Evolutionary conservation across 1,140 invertebrate genomes (phyloP).

Genomic region (Glossosoma conforme): DNA sequence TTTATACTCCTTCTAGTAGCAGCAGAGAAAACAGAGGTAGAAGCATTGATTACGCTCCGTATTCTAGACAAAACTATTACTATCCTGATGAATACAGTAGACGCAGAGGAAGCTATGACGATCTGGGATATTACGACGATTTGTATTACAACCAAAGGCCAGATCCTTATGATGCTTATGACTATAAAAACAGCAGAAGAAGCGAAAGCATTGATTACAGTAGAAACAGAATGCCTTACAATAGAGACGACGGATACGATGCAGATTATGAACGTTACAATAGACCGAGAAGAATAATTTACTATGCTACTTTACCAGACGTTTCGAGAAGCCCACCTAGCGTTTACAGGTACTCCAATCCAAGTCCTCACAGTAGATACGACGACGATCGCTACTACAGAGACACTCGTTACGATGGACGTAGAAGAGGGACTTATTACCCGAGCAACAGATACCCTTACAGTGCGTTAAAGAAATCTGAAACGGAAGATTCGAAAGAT

Average conservation of each 20-base stretch:
- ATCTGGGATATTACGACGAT: constrained; percentile 43
- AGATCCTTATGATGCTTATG: constrained; percentile 40
- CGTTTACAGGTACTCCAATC: constrained; percentile 42
- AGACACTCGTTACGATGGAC: constrained; percentile 35
- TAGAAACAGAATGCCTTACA: constrained; percentile 36
- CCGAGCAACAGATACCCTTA: constrained; percentile 32
- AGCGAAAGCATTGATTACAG: constrained; percentile 30
- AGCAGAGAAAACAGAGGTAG: constrained; percentile 37
- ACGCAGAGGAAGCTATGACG: constrained; percentile 38
- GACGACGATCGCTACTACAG: constrained; percentile 42
- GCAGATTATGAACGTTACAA: constrained; percentile 38
- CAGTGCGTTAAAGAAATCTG: constrained; percentile 43
- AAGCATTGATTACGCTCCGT: constrained; percentile 40
- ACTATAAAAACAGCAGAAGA: constrained; percentile 34
- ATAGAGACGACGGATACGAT: constrained; percentile 42
- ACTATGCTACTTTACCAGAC: constrained; percentile 48
- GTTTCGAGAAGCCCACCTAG: constrained; percentile 46
- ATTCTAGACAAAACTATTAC: constrained; percentile 46
- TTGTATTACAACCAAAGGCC: constrained; percentile 31
- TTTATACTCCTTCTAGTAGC: constrained; percentile 43
- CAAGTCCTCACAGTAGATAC: constrained; percentile 41
- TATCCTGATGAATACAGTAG: constrained; percentile 43
- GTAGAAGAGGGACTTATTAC: constrained; percentile 13
- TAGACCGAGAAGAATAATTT: constrained; percentile 50
- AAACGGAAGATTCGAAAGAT: constrained; percentile 46